phyloP scores from a whole-genome alignment of 2,113 vertebrate species.

The Trogon surrucura region DNA sequence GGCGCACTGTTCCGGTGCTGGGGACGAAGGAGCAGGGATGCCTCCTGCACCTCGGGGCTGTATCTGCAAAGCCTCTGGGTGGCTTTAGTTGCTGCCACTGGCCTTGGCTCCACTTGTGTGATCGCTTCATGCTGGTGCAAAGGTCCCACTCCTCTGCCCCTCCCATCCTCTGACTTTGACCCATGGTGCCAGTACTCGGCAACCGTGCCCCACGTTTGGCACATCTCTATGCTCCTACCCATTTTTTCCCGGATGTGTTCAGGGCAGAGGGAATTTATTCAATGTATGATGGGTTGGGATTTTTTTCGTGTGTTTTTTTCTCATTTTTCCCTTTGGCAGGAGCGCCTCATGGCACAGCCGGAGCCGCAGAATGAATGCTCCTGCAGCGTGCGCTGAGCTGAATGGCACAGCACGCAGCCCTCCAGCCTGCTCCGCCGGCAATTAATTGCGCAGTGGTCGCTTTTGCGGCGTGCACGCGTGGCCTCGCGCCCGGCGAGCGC shows the following conservation, averaged over 20 bases:
- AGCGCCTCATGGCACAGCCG: rapidly evolving
- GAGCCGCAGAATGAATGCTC: neutral
- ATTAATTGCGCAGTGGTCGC: neutral
- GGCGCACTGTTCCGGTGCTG: neutral
- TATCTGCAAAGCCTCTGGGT: neutral
- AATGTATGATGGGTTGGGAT: neutral
- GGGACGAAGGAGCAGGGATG: rapidly evolving
- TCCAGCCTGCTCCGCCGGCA: conserved; percentile 2
- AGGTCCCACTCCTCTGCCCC: neutral
- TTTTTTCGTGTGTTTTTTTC: neutral
- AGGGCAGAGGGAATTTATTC: neutral
- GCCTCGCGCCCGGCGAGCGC: neutral
- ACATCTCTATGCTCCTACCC: neutral
- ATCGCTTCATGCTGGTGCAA: neutral
- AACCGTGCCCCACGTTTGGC: rapidly evolving
- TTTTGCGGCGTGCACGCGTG: rapidly evolving
- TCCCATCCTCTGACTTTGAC: conserved; percentile 29
- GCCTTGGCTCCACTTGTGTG: rapidly evolving
- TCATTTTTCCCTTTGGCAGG: neutral
- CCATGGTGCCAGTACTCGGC: neutral
- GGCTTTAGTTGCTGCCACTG: neutral
- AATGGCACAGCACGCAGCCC: conserved; percentile 30
- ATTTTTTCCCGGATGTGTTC: neutral
- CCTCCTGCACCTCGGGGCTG: neutral
- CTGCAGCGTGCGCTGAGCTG: conserved; percentile 1